Conservation (phyloP, 2,113 vertebrate species). For the Bothrops jararaca region DNA sequence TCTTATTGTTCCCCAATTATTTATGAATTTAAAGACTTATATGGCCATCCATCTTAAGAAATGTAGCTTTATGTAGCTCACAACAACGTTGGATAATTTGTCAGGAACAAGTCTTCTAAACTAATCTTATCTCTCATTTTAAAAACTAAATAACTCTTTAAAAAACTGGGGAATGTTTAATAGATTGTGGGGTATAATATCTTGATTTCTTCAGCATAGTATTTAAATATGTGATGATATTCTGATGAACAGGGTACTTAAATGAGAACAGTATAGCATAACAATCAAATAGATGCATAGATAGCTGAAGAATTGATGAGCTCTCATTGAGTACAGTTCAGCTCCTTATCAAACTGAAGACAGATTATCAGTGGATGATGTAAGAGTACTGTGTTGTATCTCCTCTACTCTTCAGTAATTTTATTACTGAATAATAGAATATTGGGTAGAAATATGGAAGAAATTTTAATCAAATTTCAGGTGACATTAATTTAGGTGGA, state of each 20-base stretch:
- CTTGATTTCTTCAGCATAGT: background rate
- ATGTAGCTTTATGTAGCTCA: background rate
- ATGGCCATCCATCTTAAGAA: background rate
- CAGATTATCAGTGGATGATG: background rate
- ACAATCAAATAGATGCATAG: background rate
- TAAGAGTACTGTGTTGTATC: background rate
- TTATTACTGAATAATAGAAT: background rate
- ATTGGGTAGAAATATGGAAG: background rate
- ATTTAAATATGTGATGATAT: background rate
- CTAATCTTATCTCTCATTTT: background rate
- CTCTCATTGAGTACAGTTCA: background rate
- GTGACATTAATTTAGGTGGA: background rate
- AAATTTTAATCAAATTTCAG: background rate
- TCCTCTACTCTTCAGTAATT: background rate
- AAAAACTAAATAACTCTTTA: background rate
- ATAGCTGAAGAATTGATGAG: background rate
- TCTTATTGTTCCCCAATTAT: background rate
- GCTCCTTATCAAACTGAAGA: background rate
- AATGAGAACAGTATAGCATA: background rate
- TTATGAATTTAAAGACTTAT: background rate
- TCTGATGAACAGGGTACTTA: background rate
- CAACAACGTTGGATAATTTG: background rate
- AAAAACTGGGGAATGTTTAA: background rate
- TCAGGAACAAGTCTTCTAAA: background rate
- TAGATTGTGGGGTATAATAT: background rate